Percentiles rank a stretch among this genome's conserved stretches.
Conservation (phyloP, 1,140 invertebrate species). For the Nylanderia fulva region DNA sequence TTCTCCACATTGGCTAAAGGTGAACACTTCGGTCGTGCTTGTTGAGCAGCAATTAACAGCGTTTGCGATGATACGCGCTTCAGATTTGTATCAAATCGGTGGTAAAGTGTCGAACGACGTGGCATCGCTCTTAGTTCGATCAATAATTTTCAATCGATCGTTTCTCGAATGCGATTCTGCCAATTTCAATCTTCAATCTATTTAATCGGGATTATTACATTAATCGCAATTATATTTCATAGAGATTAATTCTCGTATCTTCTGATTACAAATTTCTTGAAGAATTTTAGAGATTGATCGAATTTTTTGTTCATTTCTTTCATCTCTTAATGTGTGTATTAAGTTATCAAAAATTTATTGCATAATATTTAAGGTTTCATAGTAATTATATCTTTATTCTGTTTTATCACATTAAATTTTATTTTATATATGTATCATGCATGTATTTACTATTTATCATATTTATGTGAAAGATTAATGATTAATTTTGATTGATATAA, state of each 20-base stretch:
- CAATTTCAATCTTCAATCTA: background rate
- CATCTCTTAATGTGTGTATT: background rate
- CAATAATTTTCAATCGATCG: background rate
- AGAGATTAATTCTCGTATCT: background rate
- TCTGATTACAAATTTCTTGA: no score
- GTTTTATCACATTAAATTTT: background rate
- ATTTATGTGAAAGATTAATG: background rate
- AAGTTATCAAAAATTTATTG: background rate
- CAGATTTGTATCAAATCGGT: background rate
- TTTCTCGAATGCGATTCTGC: background rate
- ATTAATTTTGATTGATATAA: background rate
- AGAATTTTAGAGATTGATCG: background rate
- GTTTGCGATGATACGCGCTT: background rate
- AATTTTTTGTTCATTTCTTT: background rate
- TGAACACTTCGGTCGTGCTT: background rate
- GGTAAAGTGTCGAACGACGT: background rate
- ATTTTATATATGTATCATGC: background rate
- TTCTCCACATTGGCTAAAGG: background rate
- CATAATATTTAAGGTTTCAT: background rate
- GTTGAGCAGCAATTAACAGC: slow-evolving; percentile 1
- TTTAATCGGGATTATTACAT: background rate
- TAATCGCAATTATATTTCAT: background rate
- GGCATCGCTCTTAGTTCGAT: background rate
- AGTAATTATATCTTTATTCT: background rate
- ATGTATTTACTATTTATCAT: background rate